A percentile compares a stretch with the other conserved stretches of the same genome.
Evolutionary conservation across 2,888 invertebrate species (phyloP).

Genomic region (Bedellia somnulentella): DNA sequence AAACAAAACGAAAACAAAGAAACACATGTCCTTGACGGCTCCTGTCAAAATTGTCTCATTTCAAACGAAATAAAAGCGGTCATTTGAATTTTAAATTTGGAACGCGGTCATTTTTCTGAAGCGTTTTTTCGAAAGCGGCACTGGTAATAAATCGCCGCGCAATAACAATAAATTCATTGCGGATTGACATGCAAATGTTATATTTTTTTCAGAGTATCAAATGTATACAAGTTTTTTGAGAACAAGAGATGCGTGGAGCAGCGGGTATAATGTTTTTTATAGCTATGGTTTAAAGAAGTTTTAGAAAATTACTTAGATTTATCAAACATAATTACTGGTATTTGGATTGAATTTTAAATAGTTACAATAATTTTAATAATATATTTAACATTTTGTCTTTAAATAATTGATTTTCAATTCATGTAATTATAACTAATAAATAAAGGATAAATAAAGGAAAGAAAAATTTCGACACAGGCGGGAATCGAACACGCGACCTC

Average conservation of each 20-base stretch:
- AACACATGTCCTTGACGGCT: slow-evolving; percentile 39
- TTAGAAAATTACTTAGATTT: too few relatives aligned
- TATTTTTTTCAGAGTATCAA: slow-evolving; percentile 44
- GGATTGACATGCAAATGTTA: slow-evolving; percentile 58
- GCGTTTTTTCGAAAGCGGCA: slow-evolving; percentile 46
- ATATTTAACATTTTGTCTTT: too few relatives aligned
- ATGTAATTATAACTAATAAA: too few relatives aligned
- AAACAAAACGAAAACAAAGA: slow-evolving; percentile 16
- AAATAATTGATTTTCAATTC: too few relatives aligned
- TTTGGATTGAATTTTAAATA: too few relatives aligned
- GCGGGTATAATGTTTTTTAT: too few relatives aligned
- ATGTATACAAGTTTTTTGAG: slow-evolving; percentile 26
- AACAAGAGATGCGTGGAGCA: slow-evolving; percentile 20
- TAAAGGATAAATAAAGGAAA: too few relatives aligned
- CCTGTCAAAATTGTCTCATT: slow-evolving; percentile 58
- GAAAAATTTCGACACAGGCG: too few relatives aligned
- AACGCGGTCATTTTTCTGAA: slow-evolving; percentile 44
- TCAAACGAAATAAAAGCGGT: slow-evolving; percentile 47
- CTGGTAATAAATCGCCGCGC: slow-evolving; percentile 48
- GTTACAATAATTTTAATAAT: too few relatives aligned
- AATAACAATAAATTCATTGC: slow-evolving; percentile 62
- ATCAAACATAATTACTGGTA: too few relatives aligned
- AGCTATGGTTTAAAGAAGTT: too few relatives aligned
- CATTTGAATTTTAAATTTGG: slow-evolving; percentile 54
- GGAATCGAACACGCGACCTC: too few relatives aligned